Evolutionary conservation across 2,797 vertebrate species (phyloP).

Genomic region (Gorsachius magnificus): DNA sequence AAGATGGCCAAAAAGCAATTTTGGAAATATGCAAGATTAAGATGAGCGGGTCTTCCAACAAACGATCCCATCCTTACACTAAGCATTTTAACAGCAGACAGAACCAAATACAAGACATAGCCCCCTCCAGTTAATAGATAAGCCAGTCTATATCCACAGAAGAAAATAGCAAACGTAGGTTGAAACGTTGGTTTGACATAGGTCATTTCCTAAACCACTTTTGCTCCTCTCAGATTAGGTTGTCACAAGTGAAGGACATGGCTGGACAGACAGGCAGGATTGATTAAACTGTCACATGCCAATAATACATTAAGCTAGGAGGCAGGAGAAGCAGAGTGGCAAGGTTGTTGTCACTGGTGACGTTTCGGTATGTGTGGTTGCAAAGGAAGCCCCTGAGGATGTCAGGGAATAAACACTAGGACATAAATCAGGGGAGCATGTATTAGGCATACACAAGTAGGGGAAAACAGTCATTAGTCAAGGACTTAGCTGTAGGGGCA

Average conservation of each 20-base stretch:
- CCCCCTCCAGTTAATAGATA: background rate
- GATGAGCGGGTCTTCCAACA: background rate
- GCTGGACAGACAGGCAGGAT: background rate
- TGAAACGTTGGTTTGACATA: background rate
- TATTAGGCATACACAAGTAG: background rate
- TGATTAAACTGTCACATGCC: conserved; percentile 45
- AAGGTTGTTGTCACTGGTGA: background rate
- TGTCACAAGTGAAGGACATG: background rate
- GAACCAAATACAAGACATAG: background rate
- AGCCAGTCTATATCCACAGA: background rate
- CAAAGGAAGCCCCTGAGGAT: background rate
- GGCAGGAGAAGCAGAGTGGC: background rate
- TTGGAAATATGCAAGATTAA: background rate
- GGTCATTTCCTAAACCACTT: background rate
- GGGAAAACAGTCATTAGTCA: background rate
- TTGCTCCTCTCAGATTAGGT: conserved; percentile 13
- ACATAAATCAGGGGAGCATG: background rate
- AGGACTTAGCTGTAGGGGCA: background rate
- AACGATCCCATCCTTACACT: background rate
- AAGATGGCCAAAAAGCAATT: background rate
- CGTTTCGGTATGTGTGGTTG: background rate
- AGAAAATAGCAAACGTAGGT: background rate
- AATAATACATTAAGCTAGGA: background rate
- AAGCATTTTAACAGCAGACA: background rate
- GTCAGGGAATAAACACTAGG: background rate